These are phyloP conservation scores for Montifringilla adamsi DNA, from an alignment of 2,113 vertebrate species.

Conservation along the genomic window DNA sequence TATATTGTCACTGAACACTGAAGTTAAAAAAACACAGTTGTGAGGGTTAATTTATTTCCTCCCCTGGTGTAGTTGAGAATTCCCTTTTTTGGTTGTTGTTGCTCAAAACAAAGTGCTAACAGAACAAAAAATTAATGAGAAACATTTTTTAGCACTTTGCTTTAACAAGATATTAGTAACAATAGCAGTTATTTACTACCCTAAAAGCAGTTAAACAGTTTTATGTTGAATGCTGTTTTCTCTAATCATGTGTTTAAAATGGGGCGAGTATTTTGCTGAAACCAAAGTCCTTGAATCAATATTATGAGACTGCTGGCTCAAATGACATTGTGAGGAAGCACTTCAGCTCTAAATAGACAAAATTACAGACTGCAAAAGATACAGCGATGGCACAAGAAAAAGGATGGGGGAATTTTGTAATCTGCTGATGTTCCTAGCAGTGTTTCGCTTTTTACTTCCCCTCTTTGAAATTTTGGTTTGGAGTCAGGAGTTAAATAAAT, in stretches of 20 bases:
- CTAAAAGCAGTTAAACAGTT: neutral
- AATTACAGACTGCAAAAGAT: neutral
- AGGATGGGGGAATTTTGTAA: neutral
- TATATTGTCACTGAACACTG: neutral
- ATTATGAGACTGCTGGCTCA: neutral
- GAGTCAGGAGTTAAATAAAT: neutral
- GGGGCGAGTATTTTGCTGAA: neutral
- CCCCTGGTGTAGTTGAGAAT: neutral
- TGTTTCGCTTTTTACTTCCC: accelerated
- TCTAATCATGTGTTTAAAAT: neutral
- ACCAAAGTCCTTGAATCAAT: neutral
- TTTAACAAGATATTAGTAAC: neutral
- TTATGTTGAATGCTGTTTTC: neutral
- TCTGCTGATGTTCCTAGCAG: neutral
- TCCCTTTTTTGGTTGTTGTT: neutral
- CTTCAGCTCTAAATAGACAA: neutral
- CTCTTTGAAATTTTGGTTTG: neutral
- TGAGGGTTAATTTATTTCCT: neutral
- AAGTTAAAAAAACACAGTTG: neutral
- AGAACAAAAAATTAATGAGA: neutral
- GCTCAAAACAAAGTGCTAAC: neutral
- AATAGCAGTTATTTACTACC: neutral
- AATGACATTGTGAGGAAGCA: neutral
- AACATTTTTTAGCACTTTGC: neutral
- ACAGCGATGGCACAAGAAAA: neutral